phyloP scores from a whole-genome alignment of 1,140 invertebrate species.

The Bombus ignitus region DNA sequence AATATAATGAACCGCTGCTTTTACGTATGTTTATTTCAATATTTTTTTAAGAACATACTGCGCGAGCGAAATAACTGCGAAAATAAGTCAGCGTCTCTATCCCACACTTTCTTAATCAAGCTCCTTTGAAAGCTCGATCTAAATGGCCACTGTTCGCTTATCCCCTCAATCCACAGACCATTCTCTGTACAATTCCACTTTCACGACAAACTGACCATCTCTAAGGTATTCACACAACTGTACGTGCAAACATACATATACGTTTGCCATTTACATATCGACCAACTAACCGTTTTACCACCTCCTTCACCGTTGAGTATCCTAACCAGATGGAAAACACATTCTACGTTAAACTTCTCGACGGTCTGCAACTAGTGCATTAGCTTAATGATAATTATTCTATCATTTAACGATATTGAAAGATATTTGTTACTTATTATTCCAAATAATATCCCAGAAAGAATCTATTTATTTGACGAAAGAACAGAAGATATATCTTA shows the following conservation, averaged over 20 bases:
- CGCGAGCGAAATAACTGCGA: too few relatives aligned
- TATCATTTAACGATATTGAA: not conserved
- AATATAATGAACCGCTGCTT: not conserved
- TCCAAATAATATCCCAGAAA: too few relatives aligned
- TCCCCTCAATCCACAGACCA: not conserved
- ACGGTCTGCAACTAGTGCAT: not conserved
- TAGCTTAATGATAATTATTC: not conserved
- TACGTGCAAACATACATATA: not conserved
- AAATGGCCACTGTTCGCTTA: not conserved
- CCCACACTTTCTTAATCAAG: not conserved
- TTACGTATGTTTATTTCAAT: too few relatives aligned
- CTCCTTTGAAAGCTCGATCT: not conserved
- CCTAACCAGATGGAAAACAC: not conserved
- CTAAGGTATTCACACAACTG: not conserved
- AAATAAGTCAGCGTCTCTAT: not conserved
- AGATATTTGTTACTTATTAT: too few relatives aligned
- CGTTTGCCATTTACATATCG: not conserved
- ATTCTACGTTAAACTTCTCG: not conserved
- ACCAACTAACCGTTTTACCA: not conserved
- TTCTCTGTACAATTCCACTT: conserved; percentile 1
- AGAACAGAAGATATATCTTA: too few relatives aligned
- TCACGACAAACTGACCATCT: conserved; percentile 6
- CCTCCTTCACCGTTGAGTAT: not conserved
- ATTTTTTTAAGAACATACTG: too few relatives aligned
- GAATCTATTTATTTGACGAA: too few relatives aligned